Evolutionary conservation across 2,888 invertebrate species (phyloP).

Genomic region (Drosophila multiciliata): DNA sequence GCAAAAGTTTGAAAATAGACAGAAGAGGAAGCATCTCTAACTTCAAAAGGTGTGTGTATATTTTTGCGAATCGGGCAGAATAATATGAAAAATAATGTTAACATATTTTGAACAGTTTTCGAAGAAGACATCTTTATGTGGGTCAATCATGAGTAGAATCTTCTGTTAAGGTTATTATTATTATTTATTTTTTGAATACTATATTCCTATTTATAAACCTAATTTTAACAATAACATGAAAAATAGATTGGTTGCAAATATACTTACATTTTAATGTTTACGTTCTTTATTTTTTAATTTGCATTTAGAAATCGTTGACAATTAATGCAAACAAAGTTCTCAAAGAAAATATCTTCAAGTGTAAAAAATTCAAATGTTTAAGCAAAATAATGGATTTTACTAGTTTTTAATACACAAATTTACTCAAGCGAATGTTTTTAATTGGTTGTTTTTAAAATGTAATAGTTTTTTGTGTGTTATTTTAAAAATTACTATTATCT

Average conservation of each 20-base stretch:
- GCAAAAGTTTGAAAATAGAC: background rate
- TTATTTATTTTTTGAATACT: background rate
- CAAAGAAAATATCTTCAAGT: background rate
- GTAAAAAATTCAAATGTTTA: background rate
- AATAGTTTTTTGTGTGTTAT: background rate
- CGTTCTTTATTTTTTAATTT: background rate
- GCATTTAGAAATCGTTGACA: background rate
- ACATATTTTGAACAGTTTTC: background rate
- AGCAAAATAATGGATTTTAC: background rate
- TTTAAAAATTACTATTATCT: background rate
- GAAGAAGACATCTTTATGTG: background rate
- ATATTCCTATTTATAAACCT: background rate
- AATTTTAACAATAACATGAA: background rate
- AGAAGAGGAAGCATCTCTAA: background rate
- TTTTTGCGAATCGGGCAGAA: background rate
- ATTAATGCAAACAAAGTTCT: background rate
- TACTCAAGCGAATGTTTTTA: background rate
- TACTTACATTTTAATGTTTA: background rate
- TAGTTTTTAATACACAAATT: background rate
- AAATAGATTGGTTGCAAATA: background rate
- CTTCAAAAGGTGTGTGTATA: background rate
- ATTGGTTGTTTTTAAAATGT: background rate
- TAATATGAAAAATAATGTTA: background rate
- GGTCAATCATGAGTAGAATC: background rate
- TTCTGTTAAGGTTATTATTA: background rate